Base-by-base conservation (phyloP, 2,888 invertebrate species). In the Napeogenes sylphis region DNA sequence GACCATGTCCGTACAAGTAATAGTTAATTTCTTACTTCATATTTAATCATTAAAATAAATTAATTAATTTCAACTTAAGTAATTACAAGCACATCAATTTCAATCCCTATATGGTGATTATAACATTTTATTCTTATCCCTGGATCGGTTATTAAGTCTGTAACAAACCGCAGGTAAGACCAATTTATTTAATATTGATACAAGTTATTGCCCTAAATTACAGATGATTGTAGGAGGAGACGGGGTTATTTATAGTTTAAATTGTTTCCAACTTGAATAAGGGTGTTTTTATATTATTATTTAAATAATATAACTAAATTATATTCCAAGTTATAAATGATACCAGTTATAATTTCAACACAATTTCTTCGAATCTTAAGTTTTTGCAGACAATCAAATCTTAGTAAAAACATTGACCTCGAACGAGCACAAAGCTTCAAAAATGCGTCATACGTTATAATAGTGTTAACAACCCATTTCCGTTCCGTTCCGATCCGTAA, bases 181-280 rank as follows among this genome's bases (percentile, higher is more conserved):
- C 83, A 85, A 87, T 87, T 88, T 87, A 79, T 87, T 85, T 85
- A 81, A 84, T 87, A 87, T 87, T 87, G 86, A 84, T 87, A 82
- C 81, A 82, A 83, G 81, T 88, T 87, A 87, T 85, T 82, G 85
- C 82, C 75, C 79, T 71, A 89, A 89, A 89, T 89, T 87, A 87
- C 81, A 84, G 77, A 84, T 87, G 87, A 88, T 89, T 79, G 81
- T 75, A 78, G 80, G 72, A 70, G 77, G 70, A 69, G 63, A 65
- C 71, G 75, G 70, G 74, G 72, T 75, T 79, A 79, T 81, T 82
- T 82, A 82, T 78, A 77, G 73, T 72, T 77, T 70, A 71, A 72
- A 73, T 69, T 69, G 67, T 55, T 8, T 53, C 54, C 45, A 62
- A 55, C 45, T 21, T 21, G 21, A 65, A 58, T 58, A 54, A 59